Percentiles rank a stretch among this genome's conserved stretches.
Evolutionary conservation across 1,140 invertebrate species (phyloP).

Genomic region (Drosophila leontia): DNA sequence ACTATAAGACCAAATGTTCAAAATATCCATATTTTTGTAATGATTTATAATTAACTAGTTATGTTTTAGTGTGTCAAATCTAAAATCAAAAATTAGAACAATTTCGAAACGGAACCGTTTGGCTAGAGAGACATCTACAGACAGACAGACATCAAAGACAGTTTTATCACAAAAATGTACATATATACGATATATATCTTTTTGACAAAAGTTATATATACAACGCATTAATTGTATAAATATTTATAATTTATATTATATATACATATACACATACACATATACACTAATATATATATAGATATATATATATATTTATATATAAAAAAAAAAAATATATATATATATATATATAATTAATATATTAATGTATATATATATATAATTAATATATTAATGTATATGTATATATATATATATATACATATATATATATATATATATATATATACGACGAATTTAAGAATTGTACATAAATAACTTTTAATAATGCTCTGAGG

Average conservation of each 20-base stretch:
- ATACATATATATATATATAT: neutral
- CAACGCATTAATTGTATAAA: conserved; percentile 47
- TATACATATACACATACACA: too few relatives aligned
- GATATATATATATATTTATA: too few relatives aligned
- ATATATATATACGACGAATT: conserved; percentile 12
- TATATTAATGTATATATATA: conserved; percentile 7
- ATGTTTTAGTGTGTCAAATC: neutral
- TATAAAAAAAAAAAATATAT: too few relatives aligned
- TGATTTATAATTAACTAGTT: neutral
- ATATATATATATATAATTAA: too few relatives aligned
- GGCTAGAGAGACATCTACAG: conserved; percentile 50
- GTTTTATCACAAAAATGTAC: conserved; percentile 14
- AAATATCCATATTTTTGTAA: neutral
- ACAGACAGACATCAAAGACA: conserved; percentile 56
- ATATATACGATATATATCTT: neutral
- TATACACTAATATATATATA: too few relatives aligned
- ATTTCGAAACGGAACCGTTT: conserved; percentile 39
- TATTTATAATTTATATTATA: neutral
- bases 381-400: too few relatives aligned
- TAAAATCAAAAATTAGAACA: conserved; percentile 4
- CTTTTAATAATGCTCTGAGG: neutral
- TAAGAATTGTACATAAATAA: conserved; percentile 5
- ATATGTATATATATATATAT: too few relatives aligned
- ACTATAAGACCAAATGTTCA: neutral
- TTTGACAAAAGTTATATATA: conserved; percentile 48